These are phyloP conservation scores for Drosophila trapezifrons DNA, from an alignment of 1,140 invertebrate species.

Conservation along the genomic window DNA sequence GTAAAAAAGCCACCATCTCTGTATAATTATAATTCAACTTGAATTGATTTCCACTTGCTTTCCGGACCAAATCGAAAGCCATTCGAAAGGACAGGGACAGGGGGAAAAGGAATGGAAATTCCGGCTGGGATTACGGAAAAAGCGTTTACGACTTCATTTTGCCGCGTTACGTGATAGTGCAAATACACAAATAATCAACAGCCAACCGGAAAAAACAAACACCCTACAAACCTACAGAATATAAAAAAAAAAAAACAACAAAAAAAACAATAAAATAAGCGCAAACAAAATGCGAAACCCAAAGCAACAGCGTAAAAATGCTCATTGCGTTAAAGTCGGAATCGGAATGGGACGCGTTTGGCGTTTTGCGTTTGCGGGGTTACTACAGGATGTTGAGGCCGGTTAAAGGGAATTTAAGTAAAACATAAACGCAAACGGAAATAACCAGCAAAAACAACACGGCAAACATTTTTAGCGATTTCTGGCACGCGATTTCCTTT, in stretches of 20 bases:
- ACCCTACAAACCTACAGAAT: not conserved
- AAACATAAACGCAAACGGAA: slow-evolving; percentile 82
- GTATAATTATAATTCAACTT: slow-evolving; percentile 33
- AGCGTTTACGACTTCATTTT: slow-evolving; percentile 76
- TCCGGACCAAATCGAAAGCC: slow-evolving; percentile 20
- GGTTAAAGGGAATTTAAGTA: slow-evolving; percentile 81
- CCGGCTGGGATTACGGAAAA: slow-evolving; percentile 11
- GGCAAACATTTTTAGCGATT: slow-evolving; percentile 68
- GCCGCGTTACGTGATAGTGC: slow-evolving; percentile 74
- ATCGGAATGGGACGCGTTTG: slow-evolving; percentile 1
- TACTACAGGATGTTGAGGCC: slow-evolving; percentile 68
- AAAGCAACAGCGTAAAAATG: slow-evolving; percentile 69
- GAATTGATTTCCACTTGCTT: slow-evolving; percentile 42
- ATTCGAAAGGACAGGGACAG: slow-evolving; percentile 5
- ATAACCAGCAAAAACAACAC: slow-evolving; percentile 59
- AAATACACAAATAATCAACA: slow-evolving; percentile 74
- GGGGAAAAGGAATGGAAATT: not conserved
- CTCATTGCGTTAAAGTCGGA: slow-evolving; percentile 49
- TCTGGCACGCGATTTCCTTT: slow-evolving; percentile 76
- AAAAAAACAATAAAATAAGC: slow-evolving; percentile 42
- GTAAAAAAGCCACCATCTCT: not conserved
- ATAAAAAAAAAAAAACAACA: slow-evolving; percentile 3
- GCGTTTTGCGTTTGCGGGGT: slow-evolving; percentile 4
- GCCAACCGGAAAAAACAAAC: slow-evolving; percentile 28
- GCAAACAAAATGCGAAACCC: slow-evolving; percentile 13